phyloP scores from a whole-genome alignment of 2,888 invertebrate species.

The Trileptium ribeirensis region DNA sequence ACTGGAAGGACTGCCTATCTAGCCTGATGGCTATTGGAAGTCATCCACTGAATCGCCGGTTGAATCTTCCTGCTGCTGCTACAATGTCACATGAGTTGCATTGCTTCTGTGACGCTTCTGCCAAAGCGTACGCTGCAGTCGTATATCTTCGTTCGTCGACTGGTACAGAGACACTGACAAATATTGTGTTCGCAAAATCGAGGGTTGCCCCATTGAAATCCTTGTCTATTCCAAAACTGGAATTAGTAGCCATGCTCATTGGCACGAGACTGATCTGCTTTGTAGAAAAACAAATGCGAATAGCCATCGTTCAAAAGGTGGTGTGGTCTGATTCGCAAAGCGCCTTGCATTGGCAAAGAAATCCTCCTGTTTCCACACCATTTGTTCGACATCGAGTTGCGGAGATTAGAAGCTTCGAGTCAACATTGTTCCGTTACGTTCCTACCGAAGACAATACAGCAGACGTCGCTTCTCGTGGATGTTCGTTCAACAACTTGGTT shows the following conservation, averaged over 20 bases:
- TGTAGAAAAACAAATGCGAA: not conserved
- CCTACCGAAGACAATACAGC: not conserved
- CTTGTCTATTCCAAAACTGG: not conserved
- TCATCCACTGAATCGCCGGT: not conserved
- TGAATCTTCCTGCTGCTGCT: not conserved
- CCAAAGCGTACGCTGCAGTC: constrained; percentile 1
- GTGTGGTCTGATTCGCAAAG: not conserved
- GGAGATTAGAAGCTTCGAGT: not conserved
- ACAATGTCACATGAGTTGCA: not conserved
- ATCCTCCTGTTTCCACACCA: not conserved
- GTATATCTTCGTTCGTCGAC: not conserved
- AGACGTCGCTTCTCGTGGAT: not conserved
- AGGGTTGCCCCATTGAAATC: not conserved
- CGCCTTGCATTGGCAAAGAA: not conserved
- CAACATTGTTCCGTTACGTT: not conserved
- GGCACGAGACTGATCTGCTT: not conserved
- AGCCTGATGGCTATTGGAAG: not conserved
- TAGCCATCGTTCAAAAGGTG: not conserved
- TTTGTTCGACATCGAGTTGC: not conserved
- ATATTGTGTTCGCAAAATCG: not conserved
- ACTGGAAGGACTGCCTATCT: not conserved
- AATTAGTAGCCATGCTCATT: not conserved
- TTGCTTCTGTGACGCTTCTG: constrained; percentile 9
- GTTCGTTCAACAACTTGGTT: not conserved
- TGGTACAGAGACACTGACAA: not conserved